Conservation (phyloP, 2,888 invertebrate species). For the Empis livida region DNA sequence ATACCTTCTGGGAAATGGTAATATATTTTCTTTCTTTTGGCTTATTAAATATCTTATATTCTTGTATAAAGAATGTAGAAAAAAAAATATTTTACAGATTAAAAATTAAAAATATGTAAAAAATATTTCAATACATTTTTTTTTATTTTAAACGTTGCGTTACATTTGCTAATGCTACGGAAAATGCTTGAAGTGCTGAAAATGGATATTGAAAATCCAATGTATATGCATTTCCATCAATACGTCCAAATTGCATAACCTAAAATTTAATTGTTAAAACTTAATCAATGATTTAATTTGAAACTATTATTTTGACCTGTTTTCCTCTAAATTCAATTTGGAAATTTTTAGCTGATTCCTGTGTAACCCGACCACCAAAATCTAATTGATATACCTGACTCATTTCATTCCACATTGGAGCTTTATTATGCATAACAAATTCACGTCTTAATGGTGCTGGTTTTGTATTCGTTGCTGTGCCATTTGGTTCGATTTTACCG, state of each 20-base stretch:
- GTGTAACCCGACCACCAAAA: constrained; percentile 97
- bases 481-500: constrained; percentile 46
- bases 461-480: constrained; percentile 25
- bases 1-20: too few species aligned
- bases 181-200: constrained; percentile 95
- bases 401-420: constrained; percentile 97
- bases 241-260: constrained; percentile 99
- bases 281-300: background rate
- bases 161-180: constrained; percentile 67
- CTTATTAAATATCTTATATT: too few species aligned
- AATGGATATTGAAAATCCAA: constrained; percentile 98
- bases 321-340: constrained; percentile 95
- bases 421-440: constrained; percentile 94
- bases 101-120: too few species aligned
- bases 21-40: too few species aligned
- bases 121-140: background rate
- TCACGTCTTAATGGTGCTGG: constrained; percentile 51
- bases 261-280: constrained; percentile 27
- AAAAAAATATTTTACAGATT: too few species aligned
- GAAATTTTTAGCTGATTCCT: constrained; percentile 98
- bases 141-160: constrained; percentile 36
- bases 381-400: constrained; percentile 98
- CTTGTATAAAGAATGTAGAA: too few species aligned
- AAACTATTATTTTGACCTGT: constrained; percentile 50
- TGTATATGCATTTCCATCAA: constrained; percentile 97